phyloP scores from a whole-genome alignment of 2,797 vertebrate genomes.

The Halcyon chelicuti region DNA sequence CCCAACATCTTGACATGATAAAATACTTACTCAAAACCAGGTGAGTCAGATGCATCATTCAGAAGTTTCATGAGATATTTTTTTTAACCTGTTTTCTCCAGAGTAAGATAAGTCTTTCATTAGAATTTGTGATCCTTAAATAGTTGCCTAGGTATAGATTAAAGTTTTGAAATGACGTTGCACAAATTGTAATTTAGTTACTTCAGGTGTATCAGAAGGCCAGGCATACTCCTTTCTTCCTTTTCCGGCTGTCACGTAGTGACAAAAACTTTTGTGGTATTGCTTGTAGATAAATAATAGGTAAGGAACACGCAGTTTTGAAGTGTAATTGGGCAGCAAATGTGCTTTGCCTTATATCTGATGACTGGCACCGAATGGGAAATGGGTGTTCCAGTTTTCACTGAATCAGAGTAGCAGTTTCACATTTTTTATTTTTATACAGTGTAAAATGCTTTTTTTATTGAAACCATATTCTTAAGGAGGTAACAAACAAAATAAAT shows the following conservation, averaged over 20 bases:
- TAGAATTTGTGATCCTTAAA: background rate
- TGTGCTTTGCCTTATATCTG: background rate
- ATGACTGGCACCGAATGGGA: background rate
- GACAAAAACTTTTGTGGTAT: background rate
- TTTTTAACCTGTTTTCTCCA: background rate
- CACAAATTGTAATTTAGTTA: background rate
- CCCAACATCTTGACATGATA: background rate
- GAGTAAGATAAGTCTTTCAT: background rate
- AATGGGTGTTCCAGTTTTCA: background rate
- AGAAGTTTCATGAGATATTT: background rate
- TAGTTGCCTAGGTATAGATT: background rate
- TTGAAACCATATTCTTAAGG: background rate
- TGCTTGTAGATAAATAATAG: background rate
- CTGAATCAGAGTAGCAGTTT: background rate
- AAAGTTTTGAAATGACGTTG: background rate
- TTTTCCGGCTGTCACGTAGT: rapidly evolving
- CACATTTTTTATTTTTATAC: background rate
- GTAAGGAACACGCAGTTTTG: background rate
- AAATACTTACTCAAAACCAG: background rate
- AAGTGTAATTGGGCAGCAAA: background rate
- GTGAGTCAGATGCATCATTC: background rate
- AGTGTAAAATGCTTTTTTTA: background rate
- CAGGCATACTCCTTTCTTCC: background rate
- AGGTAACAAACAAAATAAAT: background rate
- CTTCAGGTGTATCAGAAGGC: background rate